Percentiles rank a stretch among this genome's conserved stretches.
These are phyloP conservation scores for Suillia variegata DNA, from an alignment of 2,888 invertebrate species.

Conservation along the genomic window DNA sequence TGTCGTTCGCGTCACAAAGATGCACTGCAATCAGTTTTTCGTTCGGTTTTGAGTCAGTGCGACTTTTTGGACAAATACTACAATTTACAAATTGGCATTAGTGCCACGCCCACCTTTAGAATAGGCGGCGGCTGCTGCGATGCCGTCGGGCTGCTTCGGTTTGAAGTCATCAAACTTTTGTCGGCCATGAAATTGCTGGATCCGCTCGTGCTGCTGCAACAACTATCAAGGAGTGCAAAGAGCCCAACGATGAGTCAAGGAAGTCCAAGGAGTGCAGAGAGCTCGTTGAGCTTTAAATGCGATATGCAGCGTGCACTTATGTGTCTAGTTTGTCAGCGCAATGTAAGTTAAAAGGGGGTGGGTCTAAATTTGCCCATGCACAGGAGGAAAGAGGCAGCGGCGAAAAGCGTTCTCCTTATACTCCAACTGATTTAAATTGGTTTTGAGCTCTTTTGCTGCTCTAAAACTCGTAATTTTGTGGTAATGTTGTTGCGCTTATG, in stretches of 20 bases:
- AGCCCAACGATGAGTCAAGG: slow-evolving; percentile 34
- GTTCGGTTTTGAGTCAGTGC: slow-evolving; percentile 52
- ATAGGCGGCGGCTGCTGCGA: slow-evolving; percentile 14
- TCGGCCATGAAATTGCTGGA: slow-evolving; percentile 53
- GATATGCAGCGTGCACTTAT: slow-evolving; percentile 47
- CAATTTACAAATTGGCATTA: slow-evolving; percentile 31
- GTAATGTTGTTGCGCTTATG: slow-evolving; percentile 36
- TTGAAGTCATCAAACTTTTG: slow-evolving; percentile 51
- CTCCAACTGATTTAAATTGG: slow-evolving; percentile 28
- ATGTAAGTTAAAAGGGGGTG: slow-evolving; percentile 39
- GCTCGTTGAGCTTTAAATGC: too few relatives aligned
- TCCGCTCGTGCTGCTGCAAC: slow-evolving; percentile 43
- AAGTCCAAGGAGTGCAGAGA: slow-evolving; percentile 33
- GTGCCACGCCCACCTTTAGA: slow-evolving; percentile 20
- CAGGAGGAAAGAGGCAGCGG: too few relatives aligned
- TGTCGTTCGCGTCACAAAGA: slow-evolving; percentile 52
- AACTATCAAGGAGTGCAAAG: slow-evolving; percentile 36
- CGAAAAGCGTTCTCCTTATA: too few relatives aligned
- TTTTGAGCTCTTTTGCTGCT: slow-evolving; percentile 33
- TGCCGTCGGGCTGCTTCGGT: slow-evolving; percentile 42
- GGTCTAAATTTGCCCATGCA: not conserved
- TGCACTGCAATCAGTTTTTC: slow-evolving; percentile 52
- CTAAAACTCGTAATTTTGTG: slow-evolving; percentile 40
- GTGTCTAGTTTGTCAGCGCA: slow-evolving; percentile 51
- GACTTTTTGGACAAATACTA: slow-evolving; percentile 57